Conservation (phyloP, 1,140 invertebrate genomes). For the Drosophila ficusphila region DNA sequence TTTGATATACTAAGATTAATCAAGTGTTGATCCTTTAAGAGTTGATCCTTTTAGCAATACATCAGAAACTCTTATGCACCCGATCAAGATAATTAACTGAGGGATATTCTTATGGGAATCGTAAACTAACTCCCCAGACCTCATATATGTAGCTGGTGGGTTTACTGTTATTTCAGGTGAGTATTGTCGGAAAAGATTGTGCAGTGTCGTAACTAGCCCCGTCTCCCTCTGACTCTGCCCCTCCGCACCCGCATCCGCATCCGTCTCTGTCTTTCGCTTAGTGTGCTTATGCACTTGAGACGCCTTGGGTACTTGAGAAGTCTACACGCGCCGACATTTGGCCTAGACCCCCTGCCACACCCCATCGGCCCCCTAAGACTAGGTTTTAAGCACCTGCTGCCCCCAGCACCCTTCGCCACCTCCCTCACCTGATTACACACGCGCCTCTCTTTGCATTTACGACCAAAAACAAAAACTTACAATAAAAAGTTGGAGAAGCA, state of each 20-base stretch:
- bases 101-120: background rate
- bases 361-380: background rate
- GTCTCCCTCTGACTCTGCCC: background rate
- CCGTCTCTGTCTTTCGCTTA: constrained; percentile 10
- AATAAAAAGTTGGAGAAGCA: constrained; percentile 40
- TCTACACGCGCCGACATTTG: constrained; percentile 69
- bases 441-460: constrained; percentile 48
- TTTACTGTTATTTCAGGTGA: constrained; percentile 13
- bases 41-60: too few relatives aligned
- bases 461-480: constrained; percentile 57
- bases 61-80: too few relatives aligned
- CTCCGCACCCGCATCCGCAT: too few relatives aligned
- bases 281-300: constrained; percentile 66
- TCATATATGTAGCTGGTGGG: background rate
- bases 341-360: constrained; percentile 34
- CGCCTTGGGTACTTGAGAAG: constrained; percentile 58
- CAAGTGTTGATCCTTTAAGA: too few relatives aligned
- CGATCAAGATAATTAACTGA: background rate
- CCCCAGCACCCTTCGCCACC: background rate
- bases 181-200: constrained; percentile 23
- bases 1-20: too few relatives aligned
- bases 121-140: background rate
- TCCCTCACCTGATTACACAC: constrained; percentile 48
- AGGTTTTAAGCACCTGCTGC: constrained; percentile 1
- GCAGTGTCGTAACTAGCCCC: constrained; percentile 35